Evolutionary conservation across 2,888 invertebrate species (phyloP), one percentile per base, ranked within the genome.

Genomic region (Amphimallon solstitiale): DNA sequence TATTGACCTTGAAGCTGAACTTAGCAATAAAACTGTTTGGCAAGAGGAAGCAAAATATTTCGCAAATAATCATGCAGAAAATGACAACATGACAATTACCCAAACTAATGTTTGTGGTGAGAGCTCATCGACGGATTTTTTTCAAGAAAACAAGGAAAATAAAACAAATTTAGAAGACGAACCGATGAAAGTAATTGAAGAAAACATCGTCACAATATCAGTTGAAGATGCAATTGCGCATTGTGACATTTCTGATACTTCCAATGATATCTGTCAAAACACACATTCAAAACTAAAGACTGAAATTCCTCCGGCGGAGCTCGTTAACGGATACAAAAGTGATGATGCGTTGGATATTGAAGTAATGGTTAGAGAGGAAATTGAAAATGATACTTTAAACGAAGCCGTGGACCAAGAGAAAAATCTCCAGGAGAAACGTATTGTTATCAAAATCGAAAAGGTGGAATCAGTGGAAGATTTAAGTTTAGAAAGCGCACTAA

Each of bases 401-500:
- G 12, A 45, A 10, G 1, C 0, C 7, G n/a, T n/a, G 9, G 12
- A 6, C 12, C 12, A n/a, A 45, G 19, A 45, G 12, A 45, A 1
- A 2, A 19, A 2, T 45, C 19, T 61, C n/a, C 19, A 23, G 7
- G 34, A 43, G 12, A 21, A 43, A 37, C 37, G 35, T 23, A 38
- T 29, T 19, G 12, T 29, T 12, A 46, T 7, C 37, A 34, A 14
- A n/a, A 45, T 34, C n/a, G 6, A 15, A 12, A 40, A 19, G 10
- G n/a, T n/a, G n/a, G 37, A 35, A 17, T 15, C 65, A 21, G 3
- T 7, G 45, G 7, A 67, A 54, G 17, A 14, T 10, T 9, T 19
- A 37, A 6, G 54, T 49, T n/a, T 43, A 40, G 19, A 67, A 64
- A n/a, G 62, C 60, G 12, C 19, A 56, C 7, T 56, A 40, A 12